A percentile compares a stretch with the other conserved stretches of the same genome.
phyloP scores from a whole-genome alignment of 1,140 invertebrate genomes.

The Radopholus similis region DNA sequence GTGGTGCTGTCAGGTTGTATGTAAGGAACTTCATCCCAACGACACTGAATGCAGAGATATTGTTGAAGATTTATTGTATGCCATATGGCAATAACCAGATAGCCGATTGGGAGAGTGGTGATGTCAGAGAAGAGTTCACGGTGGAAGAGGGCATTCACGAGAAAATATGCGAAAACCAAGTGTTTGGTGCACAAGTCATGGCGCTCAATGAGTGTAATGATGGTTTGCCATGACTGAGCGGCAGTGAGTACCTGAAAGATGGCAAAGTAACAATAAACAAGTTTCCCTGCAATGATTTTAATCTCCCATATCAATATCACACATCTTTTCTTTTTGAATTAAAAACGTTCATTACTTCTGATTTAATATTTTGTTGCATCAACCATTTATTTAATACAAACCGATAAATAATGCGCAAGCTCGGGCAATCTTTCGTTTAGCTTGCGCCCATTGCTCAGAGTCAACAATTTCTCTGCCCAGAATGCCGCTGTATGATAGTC shows the following conservation, averaged over 20 bases:
- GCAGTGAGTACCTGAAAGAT: conserved; percentile 36
- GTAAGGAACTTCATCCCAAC: conserved; percentile 26
- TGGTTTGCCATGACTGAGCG: conserved; percentile 39
- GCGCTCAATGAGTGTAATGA: conserved; percentile 32
- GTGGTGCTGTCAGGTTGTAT: conserved; percentile 18
- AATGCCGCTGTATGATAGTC: conserved; percentile 42
- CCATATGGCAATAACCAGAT: conserved; percentile 18
- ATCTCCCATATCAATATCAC: not conserved
- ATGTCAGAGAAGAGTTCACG: conserved; percentile 24
- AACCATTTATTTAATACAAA: not conserved
- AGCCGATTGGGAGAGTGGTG: conserved; percentile 22
- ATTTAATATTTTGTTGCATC: not conserved
- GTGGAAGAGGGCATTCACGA: conserved; percentile 36
- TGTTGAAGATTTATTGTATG: not conserved
- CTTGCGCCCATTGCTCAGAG: conserved; percentile 18
- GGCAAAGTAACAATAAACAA: not conserved
- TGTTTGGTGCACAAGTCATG: conserved; percentile 37
- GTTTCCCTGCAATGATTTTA: not conserved
- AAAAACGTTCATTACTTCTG: not conserved
- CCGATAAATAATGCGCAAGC: conserved; percentile 37
- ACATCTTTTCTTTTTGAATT: not conserved
- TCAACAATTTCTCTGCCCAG: conserved; percentile 43
- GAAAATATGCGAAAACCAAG: conserved; percentile 39
- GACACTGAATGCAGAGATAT: not conserved
- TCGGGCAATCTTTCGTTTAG: conserved; percentile 36